Evolutionary conservation across 92 coral and sea anemone genomes (phyloP).

Genomic region (Epizoanthus rinbou): DNA sequence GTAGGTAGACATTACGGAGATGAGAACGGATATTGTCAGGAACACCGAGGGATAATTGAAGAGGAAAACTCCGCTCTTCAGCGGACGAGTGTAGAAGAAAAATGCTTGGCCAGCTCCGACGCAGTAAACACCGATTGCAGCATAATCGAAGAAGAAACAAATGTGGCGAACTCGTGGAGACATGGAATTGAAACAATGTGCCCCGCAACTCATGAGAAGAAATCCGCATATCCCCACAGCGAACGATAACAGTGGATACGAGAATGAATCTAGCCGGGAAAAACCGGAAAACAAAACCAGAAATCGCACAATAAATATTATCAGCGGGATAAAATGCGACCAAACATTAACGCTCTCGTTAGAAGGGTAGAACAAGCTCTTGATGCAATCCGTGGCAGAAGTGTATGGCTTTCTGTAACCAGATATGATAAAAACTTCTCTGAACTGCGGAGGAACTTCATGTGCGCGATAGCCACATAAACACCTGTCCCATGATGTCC

Average conservation of each 20-base stretch:
- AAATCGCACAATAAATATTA: slow-evolving; percentile 78
- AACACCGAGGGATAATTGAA: slow-evolving; percentile 67
- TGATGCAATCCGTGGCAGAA: slow-evolving; percentile 83
- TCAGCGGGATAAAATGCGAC: slow-evolving; percentile 92
- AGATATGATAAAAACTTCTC: slow-evolving; percentile 78
- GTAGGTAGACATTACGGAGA: slow-evolving; percentile 79
- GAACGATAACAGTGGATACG: slow-evolving; percentile 83
- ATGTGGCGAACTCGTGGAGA: slow-evolving; percentile 93
- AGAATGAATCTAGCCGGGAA: slow-evolving; percentile 66
- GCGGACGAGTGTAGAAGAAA: slow-evolving; percentile 88
- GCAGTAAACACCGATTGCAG: slow-evolving; percentile 93
- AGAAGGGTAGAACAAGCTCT: slow-evolving; percentile 71
- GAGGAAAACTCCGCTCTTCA: slow-evolving; percentile 43
- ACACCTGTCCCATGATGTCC: slow-evolving; percentile 33
- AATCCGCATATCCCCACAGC: slow-evolving; percentile 95
- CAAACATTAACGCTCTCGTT: slow-evolving; percentile 95
- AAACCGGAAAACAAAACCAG: slow-evolving; percentile 58
- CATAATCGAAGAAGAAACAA: slow-evolving; percentile 96
- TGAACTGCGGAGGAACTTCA: slow-evolving; percentile 93
- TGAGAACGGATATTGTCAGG: slow-evolving; percentile 66
- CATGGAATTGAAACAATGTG: slow-evolving; percentile 97
- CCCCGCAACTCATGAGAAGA: slow-evolving; percentile 93
- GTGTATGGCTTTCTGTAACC: slow-evolving; percentile 95
- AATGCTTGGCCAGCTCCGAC: slow-evolving; percentile 97
- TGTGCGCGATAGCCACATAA: slow-evolving; percentile 59